Evolutionary conservation across 2,888 invertebrate species (phyloP).

Genomic region (Lithophane leautieri): DNA sequence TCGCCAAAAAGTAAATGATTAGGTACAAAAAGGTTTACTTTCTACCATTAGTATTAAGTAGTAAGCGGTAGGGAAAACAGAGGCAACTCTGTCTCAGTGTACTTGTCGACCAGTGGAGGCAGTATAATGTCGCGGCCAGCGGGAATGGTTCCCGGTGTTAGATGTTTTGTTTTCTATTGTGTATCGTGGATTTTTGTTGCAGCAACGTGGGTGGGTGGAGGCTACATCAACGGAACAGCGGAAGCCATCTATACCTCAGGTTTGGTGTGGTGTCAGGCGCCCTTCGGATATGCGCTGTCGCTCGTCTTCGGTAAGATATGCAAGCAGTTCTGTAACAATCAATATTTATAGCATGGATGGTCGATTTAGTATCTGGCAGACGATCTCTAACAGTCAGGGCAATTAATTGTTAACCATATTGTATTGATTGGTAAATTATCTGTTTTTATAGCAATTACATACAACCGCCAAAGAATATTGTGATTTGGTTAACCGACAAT

Average conservation of each 20-base stretch:
- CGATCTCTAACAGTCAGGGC: not conserved
- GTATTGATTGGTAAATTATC: no score
- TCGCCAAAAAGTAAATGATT: no score
- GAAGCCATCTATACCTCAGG: conserved; percentile 98
- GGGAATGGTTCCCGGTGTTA: no score
- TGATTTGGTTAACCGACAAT: not conserved
- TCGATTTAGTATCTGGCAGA: not conserved
- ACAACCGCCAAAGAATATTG: not conserved
- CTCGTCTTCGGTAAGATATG: conserved; percentile 94
- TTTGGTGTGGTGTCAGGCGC: conserved; percentile 99
- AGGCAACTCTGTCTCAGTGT: not conserved
- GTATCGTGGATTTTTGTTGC: conserved; percentile 69
- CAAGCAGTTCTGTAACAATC: not conserved
- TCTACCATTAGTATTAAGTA: no score
- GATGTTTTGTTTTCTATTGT: conserved; percentile 1
- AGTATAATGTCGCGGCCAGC: not conserved
- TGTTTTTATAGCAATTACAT: not conserved
- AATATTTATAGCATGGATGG: not conserved
- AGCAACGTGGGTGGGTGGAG: conserved; percentile 99
- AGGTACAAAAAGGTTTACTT: no score
- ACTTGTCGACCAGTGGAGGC: no score
- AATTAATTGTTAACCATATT: not conserved
- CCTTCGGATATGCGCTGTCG: conserved; percentile 99
- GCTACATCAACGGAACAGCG: conserved; percentile 99
- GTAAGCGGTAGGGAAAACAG: not conserved